phyloP scores from a whole-genome alignment of 1,140 invertebrate genomes.

The Battus philenor region DNA sequence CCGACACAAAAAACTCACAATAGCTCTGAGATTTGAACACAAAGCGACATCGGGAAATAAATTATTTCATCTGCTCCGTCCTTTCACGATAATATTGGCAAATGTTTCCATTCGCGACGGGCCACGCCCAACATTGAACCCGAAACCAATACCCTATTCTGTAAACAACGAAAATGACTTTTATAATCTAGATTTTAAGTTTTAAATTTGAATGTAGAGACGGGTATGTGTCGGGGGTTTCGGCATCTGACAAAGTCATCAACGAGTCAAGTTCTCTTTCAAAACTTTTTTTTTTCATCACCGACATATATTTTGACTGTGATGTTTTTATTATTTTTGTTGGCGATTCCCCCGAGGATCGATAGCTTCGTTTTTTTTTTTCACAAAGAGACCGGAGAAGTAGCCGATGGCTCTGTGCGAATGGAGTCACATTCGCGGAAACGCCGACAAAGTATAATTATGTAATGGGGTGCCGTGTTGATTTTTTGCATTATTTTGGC shows the following conservation, averaged over 20 bases:
- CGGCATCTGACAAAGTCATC: conserved; percentile 64
- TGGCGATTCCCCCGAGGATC: conserved; percentile 54
- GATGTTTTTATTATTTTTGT: conserved; percentile 76
- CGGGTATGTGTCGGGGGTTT: conserved; percentile 26
- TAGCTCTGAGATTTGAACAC: conserved; percentile 64
- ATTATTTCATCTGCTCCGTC: conserved; percentile 74
- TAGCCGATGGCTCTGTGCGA: conserved; percentile 34
- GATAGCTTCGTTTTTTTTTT: conserved; percentile 66
- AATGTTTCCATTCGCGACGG: conserved; percentile 72
- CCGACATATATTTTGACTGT: conserved; percentile 74
- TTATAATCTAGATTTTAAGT: neutral
- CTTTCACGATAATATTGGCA: conserved; percentile 75
- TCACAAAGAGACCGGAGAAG: conserved; percentile 47
- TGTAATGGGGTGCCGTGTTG: conserved; percentile 61
- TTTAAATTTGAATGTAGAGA: neutral
- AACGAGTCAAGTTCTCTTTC: conserved; percentile 61
- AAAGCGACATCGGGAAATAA: conserved; percentile 72
- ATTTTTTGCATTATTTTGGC: conserved; percentile 63
- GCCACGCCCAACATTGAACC: conserved; percentile 60
- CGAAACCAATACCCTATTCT: too few species aligned
- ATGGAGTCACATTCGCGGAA: conserved; percentile 46
- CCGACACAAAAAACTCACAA: conserved; percentile 70
- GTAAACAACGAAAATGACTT: too few species aligned
- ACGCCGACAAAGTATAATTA: conserved; percentile 66
- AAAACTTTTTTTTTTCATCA: conserved; percentile 54